Percentiles rank a stretch among this genome's conserved stretches.
These are phyloP conservation scores for Leptinotarsa undecemlineata DNA, from an alignment of 1,140 invertebrate species.

Conservation along the genomic window DNA sequence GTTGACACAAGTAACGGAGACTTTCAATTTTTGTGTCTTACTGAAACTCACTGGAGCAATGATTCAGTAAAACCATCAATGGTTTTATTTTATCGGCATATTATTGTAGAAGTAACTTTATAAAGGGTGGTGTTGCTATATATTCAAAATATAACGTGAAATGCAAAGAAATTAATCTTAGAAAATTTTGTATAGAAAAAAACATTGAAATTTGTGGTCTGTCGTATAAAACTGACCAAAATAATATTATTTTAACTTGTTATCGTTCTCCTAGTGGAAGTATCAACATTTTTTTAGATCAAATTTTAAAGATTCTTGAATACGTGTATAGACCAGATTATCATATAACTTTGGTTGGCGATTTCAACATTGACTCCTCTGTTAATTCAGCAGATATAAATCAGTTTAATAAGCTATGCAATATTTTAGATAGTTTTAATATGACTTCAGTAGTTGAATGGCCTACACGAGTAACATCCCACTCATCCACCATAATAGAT, in stretches of 20 bases:
- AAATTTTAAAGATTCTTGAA: not conserved
- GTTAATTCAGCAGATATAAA: not conserved
- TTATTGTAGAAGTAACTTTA: not conserved
- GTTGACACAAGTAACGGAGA: not conserved
- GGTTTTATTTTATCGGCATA: not conserved
- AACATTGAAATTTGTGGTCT: not conserved
- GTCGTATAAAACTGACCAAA: not conserved
- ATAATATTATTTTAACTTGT: constrained; percentile 5
- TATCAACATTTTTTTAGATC: not conserved
- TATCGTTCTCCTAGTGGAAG: not conserved
- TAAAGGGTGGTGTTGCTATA: not conserved
- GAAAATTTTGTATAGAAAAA: not conserved
- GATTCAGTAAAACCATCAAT: not conserved
- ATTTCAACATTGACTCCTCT: constrained; percentile 1
- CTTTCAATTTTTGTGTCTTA: not conserved
- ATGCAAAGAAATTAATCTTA: constrained; percentile 1
- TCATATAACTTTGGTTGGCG: not conserved
- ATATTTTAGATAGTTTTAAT: too few relatives aligned
- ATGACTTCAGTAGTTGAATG: too few relatives aligned
- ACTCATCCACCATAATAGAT: too few relatives aligned
- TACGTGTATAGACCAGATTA: not conserved
- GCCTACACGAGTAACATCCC: too few relatives aligned
- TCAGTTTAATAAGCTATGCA: too few relatives aligned
- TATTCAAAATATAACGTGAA: not conserved
- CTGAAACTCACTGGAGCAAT: not conserved